phyloP scores from a whole-genome alignment of 2,888 invertebrate species.

The Tachina grossa region DNA sequence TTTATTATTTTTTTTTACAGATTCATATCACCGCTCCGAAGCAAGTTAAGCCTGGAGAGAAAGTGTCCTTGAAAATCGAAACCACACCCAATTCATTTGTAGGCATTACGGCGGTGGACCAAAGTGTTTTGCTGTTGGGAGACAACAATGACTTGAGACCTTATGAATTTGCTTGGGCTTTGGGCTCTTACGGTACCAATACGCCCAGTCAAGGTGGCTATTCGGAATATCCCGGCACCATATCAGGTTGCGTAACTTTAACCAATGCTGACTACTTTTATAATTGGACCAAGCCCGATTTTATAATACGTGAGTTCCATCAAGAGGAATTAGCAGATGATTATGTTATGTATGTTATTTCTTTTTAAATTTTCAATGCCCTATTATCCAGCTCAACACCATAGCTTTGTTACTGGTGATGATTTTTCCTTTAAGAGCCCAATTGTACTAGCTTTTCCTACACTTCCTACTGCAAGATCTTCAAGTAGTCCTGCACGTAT shows the following conservation, averaged over 20 bases:
- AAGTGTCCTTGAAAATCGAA: constrained; percentile 90
- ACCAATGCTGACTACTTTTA: constrained; percentile 81
- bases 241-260: constrained; percentile 79
- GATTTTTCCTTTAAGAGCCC: constrained; percentile 55
- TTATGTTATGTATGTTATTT: constrained; percentile 41
- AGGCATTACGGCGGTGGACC: constrained; percentile 93
- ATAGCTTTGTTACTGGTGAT: constrained; percentile 33
- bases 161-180: constrained; percentile 85
- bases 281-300: constrained; percentile 76
- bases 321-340: constrained; percentile 9
- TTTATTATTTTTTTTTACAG: constrained; percentile 73
- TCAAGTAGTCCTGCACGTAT: neutral
- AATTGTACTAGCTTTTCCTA: neutral
- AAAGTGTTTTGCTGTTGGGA: constrained; percentile 89
- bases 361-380: constrained; percentile 31
- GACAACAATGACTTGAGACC: constrained; percentile 85
- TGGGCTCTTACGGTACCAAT: constrained; percentile 85
- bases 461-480: no score
- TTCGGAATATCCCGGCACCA: constrained; percentile 79
- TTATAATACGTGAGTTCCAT: constrained; percentile 56
- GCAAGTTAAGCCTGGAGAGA: constrained; percentile 89
- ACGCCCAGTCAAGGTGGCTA: constrained; percentile 81
- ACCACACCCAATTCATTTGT: constrained; percentile 94
- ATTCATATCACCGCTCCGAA: constrained; percentile 87
- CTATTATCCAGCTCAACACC: constrained; percentile 7